Evolutionary conservation across 2,797 vertebrate genomes (phyloP), one percentile per base, ranked within the genome.

Genomic region (Harpagifer antarcticus): DNA sequence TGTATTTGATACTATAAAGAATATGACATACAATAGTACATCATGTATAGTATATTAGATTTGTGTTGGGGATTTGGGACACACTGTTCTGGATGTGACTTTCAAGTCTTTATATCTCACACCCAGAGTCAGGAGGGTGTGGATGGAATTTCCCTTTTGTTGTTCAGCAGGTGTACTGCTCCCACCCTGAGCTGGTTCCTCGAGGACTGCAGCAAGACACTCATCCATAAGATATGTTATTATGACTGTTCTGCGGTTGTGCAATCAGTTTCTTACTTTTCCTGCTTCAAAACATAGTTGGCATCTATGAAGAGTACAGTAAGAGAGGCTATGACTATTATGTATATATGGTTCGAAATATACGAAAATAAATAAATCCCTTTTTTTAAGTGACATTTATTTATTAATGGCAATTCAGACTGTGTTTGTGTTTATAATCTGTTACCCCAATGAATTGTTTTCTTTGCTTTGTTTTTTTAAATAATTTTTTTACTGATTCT

Each of bases 391-490:
- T 63, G 13, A 43, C 20, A 47, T 78, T 70, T 69, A 79, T 82
- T 78, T 48, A 61, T 77, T 78, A 27, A 40, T 61, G 50, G 42
- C 44, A 15, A 20, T 49, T 74, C 62, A 60, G 27, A 67, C 48
- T 72, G 19, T 71, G 20, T 53, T 67, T 59, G 7, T 53, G 14
- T 74, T 61, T 20, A 42, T 68, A 12, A 44, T 61, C 76, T 72
- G 31, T 80, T 70, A 61, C 17, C 45, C 45, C 42, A 13, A 13
- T 52, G 4, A 17, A 20, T 58, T 67, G 16, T 76, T 78, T 81
- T 80, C 14, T 86, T 86, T 74, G 43, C 8, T 72, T n/a, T 80
- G 6, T 6, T 37, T 37, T 37, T 37, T 76, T 63, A 77, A 72
- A 48, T 6, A 17, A 68, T 5, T 7, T 82, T 84, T 72, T 73